phyloP scores from a whole-genome alignment of 2,113 vertebrate genomes.

The Ammodytes marinus region DNA sequence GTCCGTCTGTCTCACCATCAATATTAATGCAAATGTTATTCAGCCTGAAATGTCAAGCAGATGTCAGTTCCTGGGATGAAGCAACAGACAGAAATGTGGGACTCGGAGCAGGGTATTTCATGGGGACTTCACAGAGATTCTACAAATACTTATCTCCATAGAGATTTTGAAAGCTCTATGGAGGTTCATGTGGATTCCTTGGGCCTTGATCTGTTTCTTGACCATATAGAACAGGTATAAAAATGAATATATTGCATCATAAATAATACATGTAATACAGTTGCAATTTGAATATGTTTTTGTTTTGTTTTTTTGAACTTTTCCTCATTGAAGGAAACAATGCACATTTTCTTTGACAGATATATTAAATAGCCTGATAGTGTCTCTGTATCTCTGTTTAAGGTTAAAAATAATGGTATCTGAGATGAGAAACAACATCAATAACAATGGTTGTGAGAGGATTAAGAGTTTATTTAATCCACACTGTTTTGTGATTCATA shows the following conservation, averaged over 20 bases:
- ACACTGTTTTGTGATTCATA: no score
- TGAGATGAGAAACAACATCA: no score
- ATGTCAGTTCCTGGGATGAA: constrained; percentile 24
- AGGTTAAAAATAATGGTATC: no score
- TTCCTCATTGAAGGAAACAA: no score
- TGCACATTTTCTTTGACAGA: no score
- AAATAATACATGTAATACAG: no score
- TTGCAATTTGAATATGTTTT: no score
- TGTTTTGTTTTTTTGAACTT: no score
- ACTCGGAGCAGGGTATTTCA: background rate
- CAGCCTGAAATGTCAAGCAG: background rate
- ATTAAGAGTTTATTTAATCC: no score
- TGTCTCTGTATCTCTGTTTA: no score
- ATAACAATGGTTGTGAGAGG: no score
- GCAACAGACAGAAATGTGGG: constrained; percentile 27
- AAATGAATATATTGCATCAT: background rate
- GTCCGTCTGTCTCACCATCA: background rate
- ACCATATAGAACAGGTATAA: background rate
- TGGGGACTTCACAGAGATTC: background rate
- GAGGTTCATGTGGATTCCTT: constrained; percentile 1
- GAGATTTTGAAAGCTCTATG: constrained; percentile 3
- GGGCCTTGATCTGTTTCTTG: background rate
- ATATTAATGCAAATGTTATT: constrained; percentile 5
- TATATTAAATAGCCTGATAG: no score
- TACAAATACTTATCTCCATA: background rate